phyloP scores from a whole-genome alignment of 2,888 invertebrate species.

The Ichneumoninae sp. region DNA sequence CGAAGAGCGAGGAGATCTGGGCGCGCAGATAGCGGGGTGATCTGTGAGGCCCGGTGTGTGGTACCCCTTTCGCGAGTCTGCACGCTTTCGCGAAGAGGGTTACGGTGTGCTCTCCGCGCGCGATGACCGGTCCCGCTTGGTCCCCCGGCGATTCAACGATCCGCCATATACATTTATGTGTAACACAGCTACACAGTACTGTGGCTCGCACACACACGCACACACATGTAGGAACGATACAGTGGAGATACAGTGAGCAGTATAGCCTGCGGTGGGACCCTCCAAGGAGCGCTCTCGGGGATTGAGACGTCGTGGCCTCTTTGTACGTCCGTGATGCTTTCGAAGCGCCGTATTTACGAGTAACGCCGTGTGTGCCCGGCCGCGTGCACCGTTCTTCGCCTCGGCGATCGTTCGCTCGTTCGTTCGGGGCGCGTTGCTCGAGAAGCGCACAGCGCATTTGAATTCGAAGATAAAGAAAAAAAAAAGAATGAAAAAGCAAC shows the following conservation, averaged over 20 bases:
- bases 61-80: slow-evolving; percentile 81
- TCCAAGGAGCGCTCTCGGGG: slow-evolving; percentile 79
- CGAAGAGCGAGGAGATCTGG: slow-evolving; percentile 76
- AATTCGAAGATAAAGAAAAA: slow-evolving; percentile 77
- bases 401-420: slow-evolving; percentile 78
- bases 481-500: slow-evolving; percentile 33
- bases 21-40: slow-evolving; percentile 82
- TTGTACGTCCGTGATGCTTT: slow-evolving; percentile 82
- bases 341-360: slow-evolving; percentile 83
- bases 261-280: slow-evolving; percentile 78
- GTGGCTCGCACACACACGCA: not conserved
- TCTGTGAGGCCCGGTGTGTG: slow-evolving; percentile 84
- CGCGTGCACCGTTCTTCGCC: slow-evolving; percentile 66
- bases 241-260: slow-evolving; percentile 61
- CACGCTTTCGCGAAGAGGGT: slow-evolving; percentile 76
- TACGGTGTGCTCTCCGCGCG: slow-evolving; percentile 46
- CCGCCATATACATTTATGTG: slow-evolving; percentile 16
- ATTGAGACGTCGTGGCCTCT: slow-evolving; percentile 84
- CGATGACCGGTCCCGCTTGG: slow-evolving; percentile 53
- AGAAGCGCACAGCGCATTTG: slow-evolving; percentile 78
- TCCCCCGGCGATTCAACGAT: slow-evolving; percentile 37
- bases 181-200: not conserved
- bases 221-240: slow-evolving; percentile 29
- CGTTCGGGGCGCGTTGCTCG: slow-evolving; percentile 72
- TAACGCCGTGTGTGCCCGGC: slow-evolving; percentile 79